Evolutionary conservation across 1,140 invertebrate genomes (phyloP), one percentile per base, ranked within the genome.

Genomic region (Eriosoma lanigerum): DNA sequence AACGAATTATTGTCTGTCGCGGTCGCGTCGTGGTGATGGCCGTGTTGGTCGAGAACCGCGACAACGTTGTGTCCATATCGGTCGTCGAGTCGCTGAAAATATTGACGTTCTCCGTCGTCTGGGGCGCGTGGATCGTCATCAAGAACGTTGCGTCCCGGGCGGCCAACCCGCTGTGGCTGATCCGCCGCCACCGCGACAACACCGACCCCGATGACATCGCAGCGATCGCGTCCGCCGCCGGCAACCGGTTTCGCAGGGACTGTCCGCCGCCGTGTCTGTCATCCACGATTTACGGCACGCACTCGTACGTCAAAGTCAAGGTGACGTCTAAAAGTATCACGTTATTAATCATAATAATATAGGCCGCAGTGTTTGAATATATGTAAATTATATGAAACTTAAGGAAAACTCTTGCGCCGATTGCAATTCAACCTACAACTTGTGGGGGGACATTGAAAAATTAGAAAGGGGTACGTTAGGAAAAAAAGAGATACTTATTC

Each of bases 301-400:
- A 76, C 19, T 76, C 73, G 52, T 58, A 76, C 73, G 54, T 44
- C 73, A 76, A 76, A 76, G 54, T 76, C 73, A 76, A 76, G 73
- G 73, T 75, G 13, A 24, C 26, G 10, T 60, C 13, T 66, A n/a
- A n/a, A n/a, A n/a, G n/a, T n/a, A n/a, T n/a, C n/a, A n/a, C n/a
- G n/a, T n/a, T n/a, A n/a, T n/a, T n/a, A n/a, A n/a, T n/a, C n/a
- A n/a, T n/a, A n/a, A n/a, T n/a, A n/a, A n/a, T n/a, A n/a, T n/a
- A n/a, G n/a, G n/a, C n/a, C n/a, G n/a, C n/a, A n/a, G n/a, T n/a
- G n/a, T n/a, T n/a, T n/a, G n/a, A n/a, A n/a, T n/a, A n/a, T n/a
- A n/a, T n/a, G n/a, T n/a, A n/a, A n/a, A n/a, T n/a, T n/a, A n/a
- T n/a, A n/a, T n/a, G n/a, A n/a, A n/a, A n/a, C n/a, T n/a, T n/a